Evolutionary conservation across 1,140 invertebrate species (phyloP), one percentile per base, ranked within the genome.

Genomic region (Eumaeus atala): DNA sequence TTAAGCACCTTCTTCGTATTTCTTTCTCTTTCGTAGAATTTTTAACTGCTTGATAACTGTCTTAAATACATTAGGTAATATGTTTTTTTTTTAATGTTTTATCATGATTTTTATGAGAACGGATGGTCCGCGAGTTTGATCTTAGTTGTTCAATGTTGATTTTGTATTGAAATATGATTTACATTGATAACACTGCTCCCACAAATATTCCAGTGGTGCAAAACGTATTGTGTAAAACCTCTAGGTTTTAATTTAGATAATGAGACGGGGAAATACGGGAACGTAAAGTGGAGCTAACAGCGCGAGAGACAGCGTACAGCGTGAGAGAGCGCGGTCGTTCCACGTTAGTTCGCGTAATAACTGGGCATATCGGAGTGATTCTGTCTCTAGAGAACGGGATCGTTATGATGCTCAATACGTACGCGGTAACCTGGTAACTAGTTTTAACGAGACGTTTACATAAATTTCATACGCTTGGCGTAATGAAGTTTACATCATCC

Each of bases 241-340:
- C 21, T 21, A 17, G 34, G 14, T 72, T 74, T 74, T 73, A 66
- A 72, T 72, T 61, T 60, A 58, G 61, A 64, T 78, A 78, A 79
- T 77, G 68, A 77, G 76, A 77, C 70, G 64, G 63, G 69, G 66
- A 64, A 28, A 59, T 56, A 62, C 67, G 66, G 72, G 66, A 65
- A 62, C 63, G 74, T 77, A 73, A 75, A 79, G 72, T 61, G 67
- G 57, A 66, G 62, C 67, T 77, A 77, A 72, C 70, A 64, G 72
- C 61, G 52, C 58, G 51, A 64, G 2, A 6, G 21, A 2, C 2
- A 6, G 21, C 21, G 21, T 6, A 6, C 6, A 77, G 62, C 74
- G 72, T 79, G 74, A 79, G 76, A 77, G 67, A 74, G 70, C 70
- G 28, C 64, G 62, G 68, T 79, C 76, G 72, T 77, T 74, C 68